phyloP scores from a whole-genome alignment of 2,888 invertebrate genomes.

The Rugalucina vietnamica region DNA sequence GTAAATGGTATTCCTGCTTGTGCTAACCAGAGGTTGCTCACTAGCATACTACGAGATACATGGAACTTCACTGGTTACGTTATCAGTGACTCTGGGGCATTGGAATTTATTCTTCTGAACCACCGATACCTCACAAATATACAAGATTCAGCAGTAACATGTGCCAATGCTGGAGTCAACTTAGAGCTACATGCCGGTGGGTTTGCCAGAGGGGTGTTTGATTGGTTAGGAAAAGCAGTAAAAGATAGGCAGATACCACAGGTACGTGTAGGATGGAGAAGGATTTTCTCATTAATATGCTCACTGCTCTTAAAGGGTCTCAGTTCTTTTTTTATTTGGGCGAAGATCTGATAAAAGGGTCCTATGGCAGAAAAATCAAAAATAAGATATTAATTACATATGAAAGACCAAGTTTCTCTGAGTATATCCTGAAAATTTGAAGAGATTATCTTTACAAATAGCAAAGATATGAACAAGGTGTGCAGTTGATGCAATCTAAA shows the following conservation, averaged over 20 bases:
- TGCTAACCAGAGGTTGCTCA: constrained; percentile 74
- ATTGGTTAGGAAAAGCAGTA: constrained; percentile 55
- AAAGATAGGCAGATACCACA: constrained; percentile 40
- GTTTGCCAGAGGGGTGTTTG: constrained; percentile 58
- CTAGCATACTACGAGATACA: constrained; percentile 70
- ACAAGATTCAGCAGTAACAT: constrained; percentile 62
- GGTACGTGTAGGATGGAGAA: too few species aligned
- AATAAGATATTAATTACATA: too few species aligned
- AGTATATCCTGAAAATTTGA: too few species aligned
- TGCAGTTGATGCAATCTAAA: too few species aligned
- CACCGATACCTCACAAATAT: constrained; percentile 64
- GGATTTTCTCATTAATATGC: too few species aligned
- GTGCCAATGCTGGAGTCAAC: constrained; percentile 72
- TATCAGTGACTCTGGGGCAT: constrained; percentile 76
- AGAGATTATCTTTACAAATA: too few species aligned
- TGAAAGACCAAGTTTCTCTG: too few species aligned
- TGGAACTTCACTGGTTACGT: constrained; percentile 79
- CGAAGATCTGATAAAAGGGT: too few species aligned
- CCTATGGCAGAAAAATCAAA: too few species aligned
- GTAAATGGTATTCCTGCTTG: constrained; percentile 79
- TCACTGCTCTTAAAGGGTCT: too few species aligned
- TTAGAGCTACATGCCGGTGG: constrained; percentile 67
- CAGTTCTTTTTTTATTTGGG: too few species aligned
- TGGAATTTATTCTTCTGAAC: constrained; percentile 65
- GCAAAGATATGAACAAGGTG: too few species aligned